phyloP scores from a whole-genome alignment of 1,140 invertebrate species.

The Gryllus bimaculatus region DNA sequence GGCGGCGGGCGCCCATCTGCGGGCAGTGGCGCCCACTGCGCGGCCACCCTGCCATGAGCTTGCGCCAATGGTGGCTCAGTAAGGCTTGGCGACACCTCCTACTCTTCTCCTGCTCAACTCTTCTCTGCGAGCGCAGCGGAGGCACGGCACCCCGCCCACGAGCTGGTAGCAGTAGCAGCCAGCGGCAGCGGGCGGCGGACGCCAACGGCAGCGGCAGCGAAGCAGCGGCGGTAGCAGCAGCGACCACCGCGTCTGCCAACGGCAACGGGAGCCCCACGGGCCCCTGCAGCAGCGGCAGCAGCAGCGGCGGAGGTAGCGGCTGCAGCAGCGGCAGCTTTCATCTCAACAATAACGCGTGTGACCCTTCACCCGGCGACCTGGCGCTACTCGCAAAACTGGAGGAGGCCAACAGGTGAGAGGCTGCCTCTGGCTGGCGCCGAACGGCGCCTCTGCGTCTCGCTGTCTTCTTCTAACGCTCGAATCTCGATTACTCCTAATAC shows the following conservation, averaged over 20 bases:
- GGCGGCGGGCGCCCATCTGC: too few relatives aligned
- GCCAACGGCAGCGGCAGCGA: too few relatives aligned
- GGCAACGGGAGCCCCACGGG: background rate
- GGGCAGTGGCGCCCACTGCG: background rate
- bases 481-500: too few relatives aligned
- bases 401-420: slow-evolving; percentile 69
- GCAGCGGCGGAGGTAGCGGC: background rate
- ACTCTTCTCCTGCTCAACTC: background rate
- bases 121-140: background rate
- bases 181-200: background rate
- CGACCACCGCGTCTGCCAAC: background rate
- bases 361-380: slow-evolving; percentile 48
- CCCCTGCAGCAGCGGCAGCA: background rate
- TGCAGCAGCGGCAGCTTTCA: slow-evolving; percentile 9
- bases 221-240: background rate
- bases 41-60: slow-evolving; percentile 14
- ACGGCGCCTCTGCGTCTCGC: background rate
- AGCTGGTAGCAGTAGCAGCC: background rate
- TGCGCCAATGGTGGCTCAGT: slow-evolving; percentile 18
- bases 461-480: background rate
- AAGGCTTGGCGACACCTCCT: background rate
- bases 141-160: too few relatives aligned
- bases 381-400: slow-evolving; percentile 85
- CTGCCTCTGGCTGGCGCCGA: too few relatives aligned
- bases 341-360: slow-evolving; percentile 10